Conservation (phyloP, 30 jellyfish, hydroid and myxozoan genomes). For the Aurelia sp. region DNA sequence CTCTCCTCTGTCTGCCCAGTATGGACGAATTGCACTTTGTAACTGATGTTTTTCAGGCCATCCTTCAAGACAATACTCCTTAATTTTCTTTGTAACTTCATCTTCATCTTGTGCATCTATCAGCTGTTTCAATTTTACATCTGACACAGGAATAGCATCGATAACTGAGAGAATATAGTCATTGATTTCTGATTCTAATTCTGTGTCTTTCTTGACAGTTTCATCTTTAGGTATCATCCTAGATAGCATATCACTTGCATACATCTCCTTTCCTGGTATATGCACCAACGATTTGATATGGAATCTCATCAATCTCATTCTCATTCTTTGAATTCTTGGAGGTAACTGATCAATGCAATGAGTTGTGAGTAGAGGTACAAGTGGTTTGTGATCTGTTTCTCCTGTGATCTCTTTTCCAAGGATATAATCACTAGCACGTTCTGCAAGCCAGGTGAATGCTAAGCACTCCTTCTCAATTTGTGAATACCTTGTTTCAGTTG, state of each 20-base stretch:
- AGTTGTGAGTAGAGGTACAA: slow-evolving; percentile 50
- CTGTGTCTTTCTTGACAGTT: background rate
- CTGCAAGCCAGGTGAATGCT: slow-evolving; percentile 62
- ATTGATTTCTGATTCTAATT: slow-evolving; percentile 15
- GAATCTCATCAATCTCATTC: slow-evolving; percentile 41
- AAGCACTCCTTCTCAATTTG: slow-evolving; percentile 77
- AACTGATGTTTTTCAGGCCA: slow-evolving; percentile 59
- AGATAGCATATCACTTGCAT: slow-evolving; percentile 28
- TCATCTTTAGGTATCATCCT: slow-evolving; percentile 34
- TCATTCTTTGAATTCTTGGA: slow-evolving; percentile 39
- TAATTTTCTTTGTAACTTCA: slow-evolving; percentile 35
- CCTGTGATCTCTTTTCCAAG: slow-evolving; percentile 53
- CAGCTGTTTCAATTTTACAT: slow-evolving; percentile 25
- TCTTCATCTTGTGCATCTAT: slow-evolving; percentile 42
- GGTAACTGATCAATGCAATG: slow-evolving; percentile 46
- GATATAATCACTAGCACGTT: slow-evolving; percentile 53
- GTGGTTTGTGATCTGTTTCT: slow-evolving; percentile 52
- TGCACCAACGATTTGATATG: slow-evolving; percentile 21
- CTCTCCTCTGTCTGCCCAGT: slow-evolving; percentile 47
- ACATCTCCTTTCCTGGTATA: slow-evolving; percentile 56
- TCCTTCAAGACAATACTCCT: slow-evolving; percentile 36
- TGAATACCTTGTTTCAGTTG: slow-evolving; percentile 43
- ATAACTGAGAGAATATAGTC: slow-evolving; percentile 19
- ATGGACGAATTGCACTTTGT: slow-evolving; percentile 34
- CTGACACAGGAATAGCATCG: slow-evolving; percentile 45